Evolutionary conservation across 2,888 invertebrate species (phyloP).

Genomic region (Brenthis ino): DNA sequence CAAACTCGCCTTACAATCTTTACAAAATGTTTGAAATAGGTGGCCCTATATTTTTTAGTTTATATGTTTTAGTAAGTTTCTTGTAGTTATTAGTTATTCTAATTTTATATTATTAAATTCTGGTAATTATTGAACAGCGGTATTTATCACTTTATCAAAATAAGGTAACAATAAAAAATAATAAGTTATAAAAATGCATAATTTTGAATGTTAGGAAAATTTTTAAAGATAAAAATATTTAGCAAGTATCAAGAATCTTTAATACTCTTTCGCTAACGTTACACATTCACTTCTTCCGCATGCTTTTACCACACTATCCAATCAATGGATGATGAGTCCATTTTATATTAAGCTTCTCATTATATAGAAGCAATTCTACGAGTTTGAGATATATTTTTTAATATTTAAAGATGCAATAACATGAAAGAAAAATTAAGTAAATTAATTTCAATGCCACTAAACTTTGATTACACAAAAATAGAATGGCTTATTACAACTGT

Average conservation of each 20-base stretch:
- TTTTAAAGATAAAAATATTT: too few species aligned
- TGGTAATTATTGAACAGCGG: neutral
- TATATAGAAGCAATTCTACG: neutral
- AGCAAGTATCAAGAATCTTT: constrained; percentile 7
- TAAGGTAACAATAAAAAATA: too few species aligned
- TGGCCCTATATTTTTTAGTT: too few species aligned
- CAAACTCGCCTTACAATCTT: too few species aligned
- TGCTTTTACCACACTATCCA: neutral
- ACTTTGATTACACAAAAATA: neutral
- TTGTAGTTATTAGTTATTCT: too few species aligned
- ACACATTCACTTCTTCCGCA: constrained; percentile 5
- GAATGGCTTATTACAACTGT: constrained; percentile 22
- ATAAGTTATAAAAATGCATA: too few species aligned
- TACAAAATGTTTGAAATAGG: too few species aligned
- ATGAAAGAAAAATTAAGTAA: neutral
- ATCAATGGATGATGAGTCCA: neutral
- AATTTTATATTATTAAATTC: too few species aligned
- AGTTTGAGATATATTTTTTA: neutral
- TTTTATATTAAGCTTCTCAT: constrained; percentile 1
- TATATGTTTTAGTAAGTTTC: too few species aligned
- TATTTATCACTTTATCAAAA: too few species aligned
- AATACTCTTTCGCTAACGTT: neutral
- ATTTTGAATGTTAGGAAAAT: too few species aligned
- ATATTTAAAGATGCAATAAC: neutral
- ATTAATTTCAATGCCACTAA: constrained; percentile 6